Base-by-base conservation (phyloP, 2,888 invertebrate species). In the Stratiomys singularior region DNA sequence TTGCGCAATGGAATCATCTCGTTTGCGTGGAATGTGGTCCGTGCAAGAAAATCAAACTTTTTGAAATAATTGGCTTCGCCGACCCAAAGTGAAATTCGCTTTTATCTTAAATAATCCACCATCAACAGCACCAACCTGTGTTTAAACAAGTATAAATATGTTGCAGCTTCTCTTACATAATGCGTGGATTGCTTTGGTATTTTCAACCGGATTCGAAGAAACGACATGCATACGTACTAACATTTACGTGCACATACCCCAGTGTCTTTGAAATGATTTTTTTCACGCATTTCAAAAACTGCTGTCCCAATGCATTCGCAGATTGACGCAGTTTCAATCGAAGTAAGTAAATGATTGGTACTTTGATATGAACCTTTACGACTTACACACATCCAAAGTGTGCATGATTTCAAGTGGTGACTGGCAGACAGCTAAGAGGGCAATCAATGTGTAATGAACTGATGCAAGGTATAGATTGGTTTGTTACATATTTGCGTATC, bases 41-140 rank as follows among this genome's bases (percentile, higher is more conserved):
- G 18, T 52, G n/a, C 52, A 52, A 52, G 52, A 13, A 52, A 52
- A 52, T 52, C 52, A 52, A 52, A 52, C 52, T 52, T 52, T 37
- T 5, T 5, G 3, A 37, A 9, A 52, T 52, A 52, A 52, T 9
- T 52, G 4, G 52, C 3, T 18, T 37, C n/a, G n/a, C n/a, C n/a
- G n/a, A n/a, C 7, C 44, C 44, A 52, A 52, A 52, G 52, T 52
- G 52, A 52, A 52, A 9, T 52, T 52, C 52, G 15, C 52, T 52
- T 52, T 52, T 52, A 52, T 52, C 15, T 18, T n/a, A 52, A 18
- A 44, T 9, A 52, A 52, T 52, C 52, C 52, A n/a, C n/a, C 52
- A n/a, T 52, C 18, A 52, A 18, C 18, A 9, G 52, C 52, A n/a
- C 18, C 15, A 13, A 15, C 3, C 15, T 9, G 52, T 15, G 52